These are phyloP conservation scores for Drosophila persimilis DNA, from an alignment of 1,140 invertebrate species.

Conservation along the genomic window DNA sequence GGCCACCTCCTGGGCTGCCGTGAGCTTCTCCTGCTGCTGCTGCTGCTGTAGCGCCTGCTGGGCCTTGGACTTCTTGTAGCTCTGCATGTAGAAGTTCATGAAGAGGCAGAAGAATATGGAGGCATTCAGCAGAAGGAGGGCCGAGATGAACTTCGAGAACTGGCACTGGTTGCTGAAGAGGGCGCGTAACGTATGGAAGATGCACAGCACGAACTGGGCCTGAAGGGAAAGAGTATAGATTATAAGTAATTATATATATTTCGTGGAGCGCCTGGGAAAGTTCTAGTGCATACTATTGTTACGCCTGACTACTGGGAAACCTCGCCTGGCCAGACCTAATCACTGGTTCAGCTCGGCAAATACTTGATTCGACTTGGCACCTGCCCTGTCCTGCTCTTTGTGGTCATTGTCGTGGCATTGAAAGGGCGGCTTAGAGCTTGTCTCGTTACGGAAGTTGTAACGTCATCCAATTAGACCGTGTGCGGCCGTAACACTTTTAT, in stretches of 20 bases:
- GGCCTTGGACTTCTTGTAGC: slow-evolving; percentile 86
- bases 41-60: slow-evolving; percentile 35
- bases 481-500: slow-evolving; percentile 28
- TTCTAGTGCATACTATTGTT: slow-evolving; percentile 6
- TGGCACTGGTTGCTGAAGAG: slow-evolving; percentile 88
- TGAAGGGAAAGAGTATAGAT: slow-evolving; percentile 80
- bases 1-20: slow-evolving; percentile 6
- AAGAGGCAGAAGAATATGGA: slow-evolving; percentile 96
- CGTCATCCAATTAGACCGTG: slow-evolving; percentile 46
- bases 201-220: slow-evolving; percentile 91
- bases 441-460: slow-evolving; percentile 57
- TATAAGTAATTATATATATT: slow-evolving; percentile 9
- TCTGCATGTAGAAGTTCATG: slow-evolving; percentile 94
- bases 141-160: slow-evolving; percentile 90
- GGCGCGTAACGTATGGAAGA: slow-evolving; percentile 89
- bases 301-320: slow-evolving; percentile 39
- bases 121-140: slow-evolving; percentile 92
- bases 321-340: no score
- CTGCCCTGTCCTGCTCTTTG: slow-evolving; percentile 36
- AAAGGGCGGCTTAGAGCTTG: slow-evolving; percentile 39
- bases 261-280: slow-evolving; percentile 17
- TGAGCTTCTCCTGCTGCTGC: slow-evolving; percentile 17
- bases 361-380: not conserved
- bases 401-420: slow-evolving; percentile 22
- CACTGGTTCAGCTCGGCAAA: not conserved